Conservation (phyloP, 2,113 vertebrate species). For the Mormyrus lacerda region DNA sequence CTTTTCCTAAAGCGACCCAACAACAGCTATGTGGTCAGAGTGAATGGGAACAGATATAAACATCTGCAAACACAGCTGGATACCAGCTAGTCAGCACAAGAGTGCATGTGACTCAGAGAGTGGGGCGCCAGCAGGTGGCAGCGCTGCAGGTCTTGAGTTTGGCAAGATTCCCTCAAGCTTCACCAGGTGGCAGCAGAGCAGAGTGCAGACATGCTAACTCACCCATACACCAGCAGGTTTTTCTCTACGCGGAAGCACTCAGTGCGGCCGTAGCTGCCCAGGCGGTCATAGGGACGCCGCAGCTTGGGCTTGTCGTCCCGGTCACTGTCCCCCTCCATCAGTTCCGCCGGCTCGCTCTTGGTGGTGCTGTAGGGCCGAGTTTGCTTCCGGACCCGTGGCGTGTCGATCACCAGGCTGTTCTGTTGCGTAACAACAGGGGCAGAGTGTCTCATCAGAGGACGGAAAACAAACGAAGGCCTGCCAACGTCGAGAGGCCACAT, state of each 20-base stretch:
- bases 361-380: slow-evolving; percentile 91
- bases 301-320: slow-evolving; percentile 85
- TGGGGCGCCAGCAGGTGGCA: slow-evolving; percentile 15
- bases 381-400: slow-evolving; percentile 91
- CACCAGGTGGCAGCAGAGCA: neutral
- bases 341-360: slow-evolving; percentile 87
- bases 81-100: neutral
- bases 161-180: neutral
- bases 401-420: slow-evolving; percentile 98
- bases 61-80: slow-evolving; percentile 2
- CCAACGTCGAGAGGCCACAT: neutral
- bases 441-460: neutral
- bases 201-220: slow-evolving; percentile 25
- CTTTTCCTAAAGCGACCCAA: neutral
- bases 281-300: slow-evolving; percentile 80
- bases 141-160: neutral
- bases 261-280: slow-evolving; percentile 85
- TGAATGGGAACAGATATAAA: neutral
- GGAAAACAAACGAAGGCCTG: neutral
- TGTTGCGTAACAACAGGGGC: slow-evolving; percentile 41
- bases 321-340: slow-evolving; percentile 89
- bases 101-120: neutral
- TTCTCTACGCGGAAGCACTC: slow-evolving; percentile 97
- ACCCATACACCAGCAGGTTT: slow-evolving; percentile 95
- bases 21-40: neutral